Evolutionary conservation across 2,797 vertebrate genomes (phyloP).

Genomic region (Pseudochirops corinnae): DNA sequence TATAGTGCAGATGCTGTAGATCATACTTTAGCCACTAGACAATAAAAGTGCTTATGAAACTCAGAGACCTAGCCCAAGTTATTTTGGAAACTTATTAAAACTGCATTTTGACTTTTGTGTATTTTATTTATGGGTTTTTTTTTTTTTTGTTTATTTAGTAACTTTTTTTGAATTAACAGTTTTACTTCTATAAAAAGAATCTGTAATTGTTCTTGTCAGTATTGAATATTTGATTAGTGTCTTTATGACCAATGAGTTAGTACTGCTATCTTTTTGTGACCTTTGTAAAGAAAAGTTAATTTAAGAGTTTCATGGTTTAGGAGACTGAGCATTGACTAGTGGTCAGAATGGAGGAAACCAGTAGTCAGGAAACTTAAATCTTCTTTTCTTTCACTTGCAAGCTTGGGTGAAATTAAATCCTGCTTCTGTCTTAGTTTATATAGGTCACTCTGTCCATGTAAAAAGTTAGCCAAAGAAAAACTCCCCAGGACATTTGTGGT

Average conservation of each 20-base stretch:
- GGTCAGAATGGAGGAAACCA: background rate
- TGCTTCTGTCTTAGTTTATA: conserved; percentile 29
- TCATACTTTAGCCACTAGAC: background rate
- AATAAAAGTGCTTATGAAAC: background rate
- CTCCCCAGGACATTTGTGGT: background rate
- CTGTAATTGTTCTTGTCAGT: conserved; percentile 18
- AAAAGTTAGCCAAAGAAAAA: background rate
- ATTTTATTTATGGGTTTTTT: background rate
- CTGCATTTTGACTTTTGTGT: background rate
- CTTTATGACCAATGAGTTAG: background rate
- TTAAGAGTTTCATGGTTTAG: conserved; percentile 1
- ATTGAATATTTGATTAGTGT: background rate
- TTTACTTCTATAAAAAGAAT: conserved; percentile 12
- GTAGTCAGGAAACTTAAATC: conserved; percentile 1
- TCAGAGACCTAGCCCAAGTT: background rate
- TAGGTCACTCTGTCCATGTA: conserved; percentile 1
- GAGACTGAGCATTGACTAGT: background rate
- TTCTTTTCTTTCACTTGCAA: conserved; percentile 36
- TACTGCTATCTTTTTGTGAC: background rate
- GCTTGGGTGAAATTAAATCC: conserved; percentile 24
- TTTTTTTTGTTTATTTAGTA: conserved; percentile 42
- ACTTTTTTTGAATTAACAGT: conserved; percentile 12
- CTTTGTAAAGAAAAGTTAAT: background rate
- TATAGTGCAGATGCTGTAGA: background rate
- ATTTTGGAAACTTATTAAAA: background rate